A percentile compares a stretch with the other conserved stretches of the same genome.
These are phyloP conservation scores for Pachydiplax longipennis DNA, from an alignment of 2,888 invertebrate species.

Conservation along the genomic window DNA sequence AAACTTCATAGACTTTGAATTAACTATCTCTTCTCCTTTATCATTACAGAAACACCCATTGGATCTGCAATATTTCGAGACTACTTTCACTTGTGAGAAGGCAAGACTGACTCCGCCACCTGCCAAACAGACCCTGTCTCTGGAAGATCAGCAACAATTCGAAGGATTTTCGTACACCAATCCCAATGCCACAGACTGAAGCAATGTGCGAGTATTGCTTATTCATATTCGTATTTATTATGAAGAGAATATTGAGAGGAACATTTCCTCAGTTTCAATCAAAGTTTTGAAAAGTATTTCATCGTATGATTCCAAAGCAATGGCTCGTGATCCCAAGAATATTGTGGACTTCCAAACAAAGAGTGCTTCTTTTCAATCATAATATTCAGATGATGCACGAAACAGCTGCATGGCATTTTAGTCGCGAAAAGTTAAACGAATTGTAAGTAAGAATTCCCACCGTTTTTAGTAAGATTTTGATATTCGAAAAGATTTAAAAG, in stretches of 20 bases:
- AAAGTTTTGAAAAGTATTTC: too few relatives aligned
- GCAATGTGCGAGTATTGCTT: neutral
- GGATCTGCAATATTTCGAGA: slow-evolving; percentile 98
- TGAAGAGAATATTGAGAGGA: neutral
- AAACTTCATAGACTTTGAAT: too few relatives aligned
- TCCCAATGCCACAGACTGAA: slow-evolving; percentile 72
- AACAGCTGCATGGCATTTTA: too few relatives aligned
- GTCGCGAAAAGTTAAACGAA: too few relatives aligned
- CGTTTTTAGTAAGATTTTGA: too few relatives aligned
- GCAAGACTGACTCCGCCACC: slow-evolving; percentile 93
- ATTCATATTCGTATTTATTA: neutral
- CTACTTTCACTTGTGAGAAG: slow-evolving; percentile 93
- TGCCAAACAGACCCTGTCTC: slow-evolving; percentile 89
- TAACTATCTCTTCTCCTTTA: slow-evolving; percentile 47
- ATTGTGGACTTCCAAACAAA: too few relatives aligned
- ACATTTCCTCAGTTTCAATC: neutral
- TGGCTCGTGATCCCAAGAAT: too few relatives aligned
- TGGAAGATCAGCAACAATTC: slow-evolving; percentile 97
- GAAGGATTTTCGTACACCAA: slow-evolving; percentile 97
- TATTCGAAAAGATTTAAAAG: too few relatives aligned
- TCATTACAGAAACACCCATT: slow-evolving; percentile 82
- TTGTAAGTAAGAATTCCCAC: too few relatives aligned
- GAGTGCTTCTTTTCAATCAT: too few relatives aligned
- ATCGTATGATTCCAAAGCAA: too few relatives aligned
- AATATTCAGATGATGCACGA: too few relatives aligned